Conservation (phyloP, 2,888 invertebrate species). For the Lasioglossum pauxillum region DNA sequence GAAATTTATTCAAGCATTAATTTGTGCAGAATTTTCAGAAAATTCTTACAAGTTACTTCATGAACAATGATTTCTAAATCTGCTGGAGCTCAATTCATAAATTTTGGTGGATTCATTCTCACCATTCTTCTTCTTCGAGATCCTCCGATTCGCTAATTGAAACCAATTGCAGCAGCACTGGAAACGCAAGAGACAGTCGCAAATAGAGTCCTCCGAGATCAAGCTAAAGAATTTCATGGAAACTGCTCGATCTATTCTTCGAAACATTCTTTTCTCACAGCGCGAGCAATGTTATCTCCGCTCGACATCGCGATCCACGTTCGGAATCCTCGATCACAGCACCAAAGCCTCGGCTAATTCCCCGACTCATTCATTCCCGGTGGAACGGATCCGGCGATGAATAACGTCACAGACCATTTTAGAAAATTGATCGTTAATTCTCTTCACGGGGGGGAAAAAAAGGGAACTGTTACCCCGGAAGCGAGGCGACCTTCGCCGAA, state of each 20-base stretch:
- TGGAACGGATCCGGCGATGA: conserved; percentile 4
- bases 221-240: not conserved
- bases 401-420: not conserved
- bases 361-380: not conserved
- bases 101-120: not conserved
- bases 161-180: not conserved
- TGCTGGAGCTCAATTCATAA: not conserved
- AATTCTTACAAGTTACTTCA: not conserved
- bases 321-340: conserved; percentile 7
- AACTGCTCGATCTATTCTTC: not conserved
- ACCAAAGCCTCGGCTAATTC: not conserved
- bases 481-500: conserved; percentile 55
- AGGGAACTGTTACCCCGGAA: conserved; percentile 37
- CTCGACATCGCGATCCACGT: conserved; percentile 2
- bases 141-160: not conserved
- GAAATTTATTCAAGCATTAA: not conserved
- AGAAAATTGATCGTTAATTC: not conserved
- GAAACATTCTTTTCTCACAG: not conserved
- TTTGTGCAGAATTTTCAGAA: not conserved
- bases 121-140: not conserved
- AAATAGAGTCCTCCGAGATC: not conserved
- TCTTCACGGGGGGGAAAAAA: not conserved
- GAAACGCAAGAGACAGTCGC: not conserved
- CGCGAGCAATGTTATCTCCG: not conserved
- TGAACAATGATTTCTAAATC: not conserved